Evolutionary conservation across 1,140 invertebrate species (phyloP), one percentile per base, ranked within the genome.

Genomic region (Zeugodacus cucurbitae): DNA sequence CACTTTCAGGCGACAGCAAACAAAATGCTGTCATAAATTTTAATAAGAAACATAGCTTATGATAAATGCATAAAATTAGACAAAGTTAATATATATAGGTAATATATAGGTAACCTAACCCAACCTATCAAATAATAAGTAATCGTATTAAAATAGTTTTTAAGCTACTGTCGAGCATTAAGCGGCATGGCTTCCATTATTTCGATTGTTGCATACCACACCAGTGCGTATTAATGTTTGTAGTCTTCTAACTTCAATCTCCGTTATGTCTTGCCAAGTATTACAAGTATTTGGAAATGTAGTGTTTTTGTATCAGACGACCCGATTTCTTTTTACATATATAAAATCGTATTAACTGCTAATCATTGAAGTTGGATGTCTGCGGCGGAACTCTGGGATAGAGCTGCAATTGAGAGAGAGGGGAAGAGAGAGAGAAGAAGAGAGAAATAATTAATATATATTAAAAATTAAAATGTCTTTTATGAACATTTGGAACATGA

Each of bases 381-480:
- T 94, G 94, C 87, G 94, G 93, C 89, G 94, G 93, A 87, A 95
- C 94, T 92, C 95, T 92, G 88, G 95, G 94, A 91, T 95, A 95
- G 26, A 95, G 91, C 95, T 95, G 93, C 29, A 93, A 54, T 54
- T 20, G 2, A 91, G 44, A 14, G 64, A 54, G 32, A 48, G 17
- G 70, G 37, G 1, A 88, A 89, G 88, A 89, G 59, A 91, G 78
- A 89, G 90, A 88, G 88, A 48, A 70, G 2, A 0, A 59, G 74
- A 41, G 41, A 64, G 57, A n/a, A 67, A 74, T 11, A 41, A 74
- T 41, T 85, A 67, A 57, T 29, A 87, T 58, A 10, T n/a, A 54
- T n/a, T n/a, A n/a, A n/a, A n/a, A n/a, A n/a, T n/a, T n/a, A n/a
- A n/a, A n/a, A n/a, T n/a, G n/a, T n/a, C n/a, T n/a, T n/a, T n/a